phyloP scores from a whole-genome alignment of 2,113 vertebrate genomes.

The Pelobates fuscus region DNA sequence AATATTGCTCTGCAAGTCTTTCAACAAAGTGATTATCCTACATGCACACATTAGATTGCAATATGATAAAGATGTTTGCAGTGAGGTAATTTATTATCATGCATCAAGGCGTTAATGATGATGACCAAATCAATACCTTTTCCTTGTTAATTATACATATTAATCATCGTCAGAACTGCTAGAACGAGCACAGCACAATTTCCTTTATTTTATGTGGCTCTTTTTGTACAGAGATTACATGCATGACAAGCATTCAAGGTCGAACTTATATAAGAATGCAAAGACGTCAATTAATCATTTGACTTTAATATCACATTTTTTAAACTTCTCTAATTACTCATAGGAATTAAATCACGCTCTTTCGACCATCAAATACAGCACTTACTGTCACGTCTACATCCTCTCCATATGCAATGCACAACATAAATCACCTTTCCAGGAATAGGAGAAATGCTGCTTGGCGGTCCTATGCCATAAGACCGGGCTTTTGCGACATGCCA shows the following conservation, averaged over 20 bases:
- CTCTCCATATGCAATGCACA: no score
- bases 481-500: no score
- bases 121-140: constrained; percentile 11
- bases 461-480: no score
- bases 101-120: constrained; percentile 19
- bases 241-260: background rate
- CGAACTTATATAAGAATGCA: background rate
- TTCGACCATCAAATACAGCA: no score
- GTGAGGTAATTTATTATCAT: constrained; percentile 26
- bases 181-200: background rate
- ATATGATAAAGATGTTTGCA: background rate
- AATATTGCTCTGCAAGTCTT: no score
- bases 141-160: constrained; percentile 21
- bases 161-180: constrained; percentile 21
- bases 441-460: no score
- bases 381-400: no score
- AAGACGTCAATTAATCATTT: background rate
- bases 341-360: no score
- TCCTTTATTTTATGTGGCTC: background rate
- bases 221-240: background rate
- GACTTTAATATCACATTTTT: background rate
- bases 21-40: no score
- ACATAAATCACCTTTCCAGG: no score
- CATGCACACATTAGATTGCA: no score
- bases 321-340: no score